Evolutionary conservation across 1,140 invertebrate genomes (phyloP).

Genomic region (Littorina saxatilis): DNA sequence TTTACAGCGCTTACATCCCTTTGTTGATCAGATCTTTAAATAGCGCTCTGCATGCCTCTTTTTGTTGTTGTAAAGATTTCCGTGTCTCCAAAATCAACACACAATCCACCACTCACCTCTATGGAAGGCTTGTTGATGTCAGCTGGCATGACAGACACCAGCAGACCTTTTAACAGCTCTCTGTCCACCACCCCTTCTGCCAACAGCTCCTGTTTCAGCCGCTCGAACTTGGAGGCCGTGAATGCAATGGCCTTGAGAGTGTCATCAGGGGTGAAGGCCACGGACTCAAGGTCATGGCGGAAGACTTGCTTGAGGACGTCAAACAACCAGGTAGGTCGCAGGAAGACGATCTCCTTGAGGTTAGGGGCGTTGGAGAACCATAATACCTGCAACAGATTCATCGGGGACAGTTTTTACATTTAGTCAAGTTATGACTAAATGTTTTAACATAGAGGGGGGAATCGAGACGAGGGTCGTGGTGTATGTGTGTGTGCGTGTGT

Average conservation of each 20-base stretch:
- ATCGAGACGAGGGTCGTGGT: too few relatives aligned
- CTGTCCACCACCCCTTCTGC: slow-evolving; percentile 64
- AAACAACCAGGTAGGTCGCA: slow-evolving; percentile 71
- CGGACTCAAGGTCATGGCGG: slow-evolving; percentile 58
- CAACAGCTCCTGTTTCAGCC: slow-evolving; percentile 62
- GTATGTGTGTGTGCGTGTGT: too few relatives aligned
- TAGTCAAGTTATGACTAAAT: too few relatives aligned
- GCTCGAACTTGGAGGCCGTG: slow-evolving; percentile 60
- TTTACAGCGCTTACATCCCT: too few relatives aligned
- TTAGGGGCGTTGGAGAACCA: slow-evolving; percentile 63
- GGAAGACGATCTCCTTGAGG: slow-evolving; percentile 63
- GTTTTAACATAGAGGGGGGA: too few relatives aligned
- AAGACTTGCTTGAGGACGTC: slow-evolving; percentile 66
- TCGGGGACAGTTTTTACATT: too few relatives aligned
- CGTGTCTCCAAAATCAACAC: too few relatives aligned
- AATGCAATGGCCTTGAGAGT: slow-evolving; percentile 45
- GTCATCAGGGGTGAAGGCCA: slow-evolving; percentile 42
- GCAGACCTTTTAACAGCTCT: slow-evolving; percentile 65
- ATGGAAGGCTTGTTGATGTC: slow-evolving; percentile 57
- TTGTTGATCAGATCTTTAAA: too few relatives aligned
- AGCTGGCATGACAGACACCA: slow-evolving; percentile 55
- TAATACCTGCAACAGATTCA: slow-evolving; percentile 59
- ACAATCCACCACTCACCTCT: slow-evolving; percentile 37
- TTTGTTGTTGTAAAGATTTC: too few relatives aligned
- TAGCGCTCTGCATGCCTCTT: too few relatives aligned